phyloP scores from a whole-genome alignment of 2,797 vertebrate genomes.

The Enteromius thamalakanensis region DNA sequence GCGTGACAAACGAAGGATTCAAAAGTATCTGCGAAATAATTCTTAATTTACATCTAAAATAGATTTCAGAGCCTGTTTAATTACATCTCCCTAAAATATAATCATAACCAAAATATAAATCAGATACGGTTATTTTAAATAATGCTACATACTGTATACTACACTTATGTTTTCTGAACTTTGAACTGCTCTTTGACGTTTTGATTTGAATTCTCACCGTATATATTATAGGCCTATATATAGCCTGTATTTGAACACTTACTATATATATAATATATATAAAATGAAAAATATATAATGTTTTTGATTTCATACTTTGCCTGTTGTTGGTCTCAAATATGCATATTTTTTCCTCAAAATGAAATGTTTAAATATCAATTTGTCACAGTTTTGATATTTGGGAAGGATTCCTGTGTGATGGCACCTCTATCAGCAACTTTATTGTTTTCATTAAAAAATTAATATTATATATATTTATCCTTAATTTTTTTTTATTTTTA shows the following conservation, averaged over 20 bases:
- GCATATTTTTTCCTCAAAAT: background rate
- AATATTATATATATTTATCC: no score
- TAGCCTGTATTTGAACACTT: no score
- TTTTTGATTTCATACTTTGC: background rate
- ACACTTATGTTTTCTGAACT: background rate
- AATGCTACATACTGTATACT: background rate
- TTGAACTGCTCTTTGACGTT: background rate
- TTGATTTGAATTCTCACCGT: no score
- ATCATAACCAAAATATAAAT: no score
- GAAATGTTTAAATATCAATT: background rate
- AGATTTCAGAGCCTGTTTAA: background rate
- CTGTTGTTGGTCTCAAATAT: background rate
- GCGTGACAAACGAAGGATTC: no score
- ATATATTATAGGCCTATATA: no score
- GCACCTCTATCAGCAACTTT: background rate
- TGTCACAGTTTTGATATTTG: background rate
- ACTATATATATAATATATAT: no score
- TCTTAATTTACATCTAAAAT: no score
- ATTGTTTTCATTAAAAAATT: no score
- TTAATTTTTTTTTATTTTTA: no score
- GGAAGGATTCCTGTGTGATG: background rate
- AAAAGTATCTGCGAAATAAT: background rate
- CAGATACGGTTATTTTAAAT: background rate
- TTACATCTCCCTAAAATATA: background rate
- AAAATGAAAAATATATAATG: no score